phyloP scores from a whole-genome alignment of 2,113 vertebrate genomes.

The Hassar affinis region DNA sequence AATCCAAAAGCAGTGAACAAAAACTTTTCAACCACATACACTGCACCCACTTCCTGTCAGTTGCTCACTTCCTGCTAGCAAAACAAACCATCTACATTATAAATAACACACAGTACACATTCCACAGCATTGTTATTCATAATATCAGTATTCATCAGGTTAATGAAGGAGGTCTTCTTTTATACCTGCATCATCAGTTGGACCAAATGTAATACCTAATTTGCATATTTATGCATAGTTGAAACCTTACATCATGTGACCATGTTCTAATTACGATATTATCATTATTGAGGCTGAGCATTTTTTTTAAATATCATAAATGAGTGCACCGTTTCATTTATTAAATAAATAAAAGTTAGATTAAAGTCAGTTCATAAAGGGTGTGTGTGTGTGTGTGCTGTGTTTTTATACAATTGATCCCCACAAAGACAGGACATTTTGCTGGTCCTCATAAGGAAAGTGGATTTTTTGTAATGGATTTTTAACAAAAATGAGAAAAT shows the following conservation, averaged over 20 bases:
- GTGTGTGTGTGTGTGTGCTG: background rate
- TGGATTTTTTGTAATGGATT: too few relatives aligned
- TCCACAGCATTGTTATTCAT: background rate
- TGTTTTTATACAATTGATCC: too few relatives aligned
- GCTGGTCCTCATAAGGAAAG: too few relatives aligned
- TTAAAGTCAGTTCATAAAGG: background rate
- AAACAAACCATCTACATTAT: background rate
- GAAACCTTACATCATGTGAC: background rate
- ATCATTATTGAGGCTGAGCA: background rate
- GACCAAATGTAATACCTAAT: background rate
- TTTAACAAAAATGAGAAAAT: too few relatives aligned
- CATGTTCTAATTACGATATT: background rate
- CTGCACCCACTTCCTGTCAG: slow-evolving; percentile 11
- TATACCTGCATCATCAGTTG: background rate
- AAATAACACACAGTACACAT: background rate
- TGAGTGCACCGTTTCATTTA: background rate
- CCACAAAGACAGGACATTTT: too few relatives aligned
- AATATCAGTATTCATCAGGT: background rate
- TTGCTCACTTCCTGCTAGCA: slow-evolving; percentile 4
- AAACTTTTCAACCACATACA: background rate
- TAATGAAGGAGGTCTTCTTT: background rate
- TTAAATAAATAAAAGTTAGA: background rate
- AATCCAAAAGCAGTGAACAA: background rate
- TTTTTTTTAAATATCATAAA: background rate
- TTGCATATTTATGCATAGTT: background rate